phyloP scores from a whole-genome alignment of 2,113 vertebrate genomes.

The Silurus asotus region DNA sequence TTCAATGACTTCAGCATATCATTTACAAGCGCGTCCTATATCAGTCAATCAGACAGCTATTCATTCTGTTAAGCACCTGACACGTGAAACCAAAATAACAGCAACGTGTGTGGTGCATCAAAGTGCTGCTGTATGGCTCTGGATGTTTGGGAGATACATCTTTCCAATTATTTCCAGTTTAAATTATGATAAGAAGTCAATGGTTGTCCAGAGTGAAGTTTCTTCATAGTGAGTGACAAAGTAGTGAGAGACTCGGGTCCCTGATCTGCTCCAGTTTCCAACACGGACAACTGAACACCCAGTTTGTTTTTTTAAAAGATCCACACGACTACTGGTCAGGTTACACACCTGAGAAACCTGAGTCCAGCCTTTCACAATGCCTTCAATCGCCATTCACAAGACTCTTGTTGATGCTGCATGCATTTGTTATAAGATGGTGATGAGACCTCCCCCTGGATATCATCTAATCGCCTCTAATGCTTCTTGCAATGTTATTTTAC shows the following conservation, averaged over 20 bases:
- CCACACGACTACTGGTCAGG: constrained; percentile 54
- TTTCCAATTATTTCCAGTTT: not conserved
- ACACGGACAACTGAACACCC: constrained; percentile 65
- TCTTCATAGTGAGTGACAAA: constrained; percentile 24
- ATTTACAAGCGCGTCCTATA: constrained; percentile 25
- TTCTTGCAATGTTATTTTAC: not conserved
- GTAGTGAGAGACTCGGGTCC: constrained; percentile 36
- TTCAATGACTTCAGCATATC: constrained; percentile 17
- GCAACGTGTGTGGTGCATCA: not conserved
- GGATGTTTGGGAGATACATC: not conserved
- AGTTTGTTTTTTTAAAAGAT: constrained; percentile 48
- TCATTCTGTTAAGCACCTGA: not conserved
- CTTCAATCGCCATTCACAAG: constrained; percentile 53
- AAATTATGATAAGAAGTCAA: not conserved
- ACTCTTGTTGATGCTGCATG: not conserved
- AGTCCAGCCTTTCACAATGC: constrained; percentile 54
- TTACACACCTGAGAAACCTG: constrained; percentile 66
- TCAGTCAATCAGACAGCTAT: constrained; percentile 25
- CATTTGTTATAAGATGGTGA: not conserved
- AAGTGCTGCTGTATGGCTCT: not conserved
- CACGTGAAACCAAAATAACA: not conserved
- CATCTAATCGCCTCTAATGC: not conserved
- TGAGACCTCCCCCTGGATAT: not conserved
- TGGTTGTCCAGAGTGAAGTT: not conserved
- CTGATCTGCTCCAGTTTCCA: constrained; percentile 62